Evolutionary conservation across 1,140 invertebrate species (phyloP), one percentile per base, ranked within the genome.

Genomic region (Drosophila arawakana): DNA sequence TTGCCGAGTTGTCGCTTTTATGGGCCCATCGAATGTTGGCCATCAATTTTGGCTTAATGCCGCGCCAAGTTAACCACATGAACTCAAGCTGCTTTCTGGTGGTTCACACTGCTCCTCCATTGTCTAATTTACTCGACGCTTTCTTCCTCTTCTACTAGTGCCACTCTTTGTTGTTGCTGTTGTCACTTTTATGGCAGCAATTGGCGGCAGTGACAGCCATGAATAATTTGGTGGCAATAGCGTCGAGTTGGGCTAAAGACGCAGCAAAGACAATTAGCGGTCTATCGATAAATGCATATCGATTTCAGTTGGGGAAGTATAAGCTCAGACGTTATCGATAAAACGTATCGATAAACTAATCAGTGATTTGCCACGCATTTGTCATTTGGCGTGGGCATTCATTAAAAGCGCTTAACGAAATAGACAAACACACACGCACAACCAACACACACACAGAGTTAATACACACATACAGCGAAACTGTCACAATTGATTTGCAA

Each of bases 41-140:
- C 81, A 80, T 77, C 80, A 83, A 83, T 83, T 83, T 21, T 62
- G 81, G 80, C 68, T 79, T 83, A 76, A 82, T 78, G 76, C 80
- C 63, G 34, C 49, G 59, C 44, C 44, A 47, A 60, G 46, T 47
- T 55, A 74, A 69, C 65, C 72, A 61, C 58, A 74, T 49, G 60
- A 57, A 41, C 59, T 49, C 39, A 18, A 21, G 39, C 55, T 11
- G n/a, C 49, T n/a, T 7, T 50, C 44, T 9, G 46, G 46, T 60
- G 62, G 62, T 25, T 39, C 58, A 18, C 41, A 47, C 34, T 50
- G 57, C 57, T 41, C 7, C 8, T 25, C 15, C 46, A 21, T 49
- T 10, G 49, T 15, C 50, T 54, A 15, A 54, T 54, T 54, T 54
- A 37, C 11, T 54, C 44, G 7, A 47, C 7, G 21, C 13, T 10